Percentiles rank a stretch among this genome's conserved stretches.
phyloP scores from a whole-genome alignment of 23 tunicate genomes.

The Phallusia fumigata region DNA sequence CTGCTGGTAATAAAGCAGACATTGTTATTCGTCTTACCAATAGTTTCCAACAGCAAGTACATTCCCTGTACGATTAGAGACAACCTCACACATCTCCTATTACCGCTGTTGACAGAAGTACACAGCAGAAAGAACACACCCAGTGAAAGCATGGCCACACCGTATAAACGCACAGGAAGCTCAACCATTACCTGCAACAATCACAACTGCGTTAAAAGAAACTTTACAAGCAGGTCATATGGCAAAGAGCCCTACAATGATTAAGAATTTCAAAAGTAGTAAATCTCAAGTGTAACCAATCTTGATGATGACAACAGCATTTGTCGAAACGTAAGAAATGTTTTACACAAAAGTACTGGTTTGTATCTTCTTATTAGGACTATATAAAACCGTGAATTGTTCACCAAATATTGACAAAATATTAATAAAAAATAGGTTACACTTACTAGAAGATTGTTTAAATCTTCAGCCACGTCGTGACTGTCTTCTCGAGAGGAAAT shows the following conservation, averaged over 20 bases:
- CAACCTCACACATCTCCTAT: constrained; percentile 62
- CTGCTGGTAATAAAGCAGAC: no score
- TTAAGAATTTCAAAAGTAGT: no score
- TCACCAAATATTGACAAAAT: no score
- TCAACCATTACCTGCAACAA: constrained; percentile 16
- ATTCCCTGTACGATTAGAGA: constrained; percentile 45
- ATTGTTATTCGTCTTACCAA: constrained; percentile 29
- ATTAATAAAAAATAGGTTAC: no score
- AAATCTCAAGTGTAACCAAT: no score
- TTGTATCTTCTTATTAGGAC: no score
- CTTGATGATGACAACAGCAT: no score
- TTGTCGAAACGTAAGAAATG: no score
- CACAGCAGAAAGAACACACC: constrained; percentile 41
- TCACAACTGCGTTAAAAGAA: no score
- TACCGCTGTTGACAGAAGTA: constrained; percentile 30
- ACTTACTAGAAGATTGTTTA: neutral
- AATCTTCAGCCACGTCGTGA: neutral
- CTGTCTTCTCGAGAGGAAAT: neutral
- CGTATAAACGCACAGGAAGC: constrained; percentile 55
- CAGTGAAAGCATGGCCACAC: constrained; percentile 53
- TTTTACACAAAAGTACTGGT: no score
- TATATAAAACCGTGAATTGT: no score
- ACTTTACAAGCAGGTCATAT: neutral
- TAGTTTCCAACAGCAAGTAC: constrained; percentile 29
- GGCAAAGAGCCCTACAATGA: no score